Evolutionary conservation across 2,113 vertebrate genomes (phyloP).

Genomic region (Neolamprologus fasciatus): DNA sequence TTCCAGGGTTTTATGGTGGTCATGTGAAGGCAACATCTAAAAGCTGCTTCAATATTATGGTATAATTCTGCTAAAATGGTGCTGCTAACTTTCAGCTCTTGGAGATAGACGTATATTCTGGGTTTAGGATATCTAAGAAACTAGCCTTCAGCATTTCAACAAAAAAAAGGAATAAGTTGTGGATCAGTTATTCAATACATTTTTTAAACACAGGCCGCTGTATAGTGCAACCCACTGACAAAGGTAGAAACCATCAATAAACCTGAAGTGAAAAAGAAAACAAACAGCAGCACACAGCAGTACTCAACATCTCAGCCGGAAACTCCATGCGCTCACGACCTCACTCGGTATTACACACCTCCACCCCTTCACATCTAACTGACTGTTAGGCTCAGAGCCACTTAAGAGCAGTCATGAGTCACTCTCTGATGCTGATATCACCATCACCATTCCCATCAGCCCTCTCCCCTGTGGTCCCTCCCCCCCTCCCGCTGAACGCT

Average conservation of each 20-base stretch:
- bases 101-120: not conserved
- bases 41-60: not conserved
- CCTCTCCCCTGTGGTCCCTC: not conserved
- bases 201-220: not conserved
- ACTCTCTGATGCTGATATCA: conserved; percentile 44
- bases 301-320: not conserved
- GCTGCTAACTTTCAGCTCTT: not conserved
- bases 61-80: not conserved
- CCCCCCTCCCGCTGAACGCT: not conserved
- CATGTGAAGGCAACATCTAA: not conserved
- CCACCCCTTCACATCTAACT: not conserved
- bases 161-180: not conserved
- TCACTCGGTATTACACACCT: not conserved
- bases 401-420: conserved; percentile 53
- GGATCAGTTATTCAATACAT: not conserved
- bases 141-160: not conserved
- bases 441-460: conserved; percentile 57
- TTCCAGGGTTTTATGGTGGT: not conserved
- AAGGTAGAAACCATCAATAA: not conserved
- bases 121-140: not conserved
- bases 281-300: not conserved
- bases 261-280: not conserved
- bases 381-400: conserved; percentile 41
- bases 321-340: not conserved
- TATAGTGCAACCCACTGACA: not conserved